These are phyloP conservation scores for Vanessa cardui DNA, from an alignment of 2,888 invertebrate genomes.

Conservation along the genomic window DNA sequence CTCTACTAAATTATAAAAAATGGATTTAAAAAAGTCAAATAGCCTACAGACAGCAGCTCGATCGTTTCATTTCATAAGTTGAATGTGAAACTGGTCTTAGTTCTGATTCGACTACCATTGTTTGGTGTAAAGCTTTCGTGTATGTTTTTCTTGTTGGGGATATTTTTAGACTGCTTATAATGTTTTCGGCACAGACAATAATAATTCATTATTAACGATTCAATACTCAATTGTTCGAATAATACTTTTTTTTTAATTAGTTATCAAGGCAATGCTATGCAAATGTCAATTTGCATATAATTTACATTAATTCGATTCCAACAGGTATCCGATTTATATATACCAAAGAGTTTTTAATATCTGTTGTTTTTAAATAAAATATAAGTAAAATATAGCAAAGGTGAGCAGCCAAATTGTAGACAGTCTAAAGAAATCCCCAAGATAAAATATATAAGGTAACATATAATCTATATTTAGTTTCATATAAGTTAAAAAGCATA, in stretches of 20 bases:
- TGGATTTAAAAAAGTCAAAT: too few species aligned
- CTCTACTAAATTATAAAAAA: too few species aligned
- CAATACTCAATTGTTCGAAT: too few species aligned
- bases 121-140: slow-evolving; percentile 5
- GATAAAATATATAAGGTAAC: background rate
- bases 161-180: slow-evolving; percentile 3
- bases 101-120: background rate
- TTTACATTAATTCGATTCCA: too few species aligned
- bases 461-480: background rate
- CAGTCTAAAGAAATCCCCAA: slow-evolving; percentile 7
- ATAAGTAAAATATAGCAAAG: background rate
- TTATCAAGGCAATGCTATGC: too few species aligned
- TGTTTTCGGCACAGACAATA: background rate
- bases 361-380: too few species aligned
- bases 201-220: too few species aligned
- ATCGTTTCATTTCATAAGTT: background rate
- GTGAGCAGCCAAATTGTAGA: background rate
- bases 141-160: slow-evolving; percentile 5
- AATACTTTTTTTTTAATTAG: too few species aligned
- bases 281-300: too few species aligned
- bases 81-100: background rate
- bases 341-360: too few species aligned
- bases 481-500: background rate
- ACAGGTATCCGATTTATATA: too few species aligned
- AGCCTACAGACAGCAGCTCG: background rate